Percentiles rank a stretch among this genome's conserved stretches.
Conservation (phyloP, 2,113 vertebrate genomes). For the Ciconia maguari region DNA sequence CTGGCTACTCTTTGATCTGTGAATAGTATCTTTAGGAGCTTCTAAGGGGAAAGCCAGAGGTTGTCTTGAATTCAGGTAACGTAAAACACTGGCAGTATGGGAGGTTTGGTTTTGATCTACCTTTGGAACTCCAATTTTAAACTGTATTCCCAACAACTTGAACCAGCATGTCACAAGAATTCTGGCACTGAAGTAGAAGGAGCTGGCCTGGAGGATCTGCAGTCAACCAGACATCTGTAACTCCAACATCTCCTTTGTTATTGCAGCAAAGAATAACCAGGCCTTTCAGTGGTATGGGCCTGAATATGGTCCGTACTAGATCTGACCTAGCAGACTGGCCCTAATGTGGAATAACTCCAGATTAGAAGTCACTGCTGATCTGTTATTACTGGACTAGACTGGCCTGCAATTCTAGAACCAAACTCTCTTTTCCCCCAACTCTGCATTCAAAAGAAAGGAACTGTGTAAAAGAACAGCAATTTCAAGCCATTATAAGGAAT, state of each 20-base stretch:
- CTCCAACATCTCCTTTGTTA: background rate
- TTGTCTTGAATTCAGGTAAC: background rate
- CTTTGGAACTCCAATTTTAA: background rate
- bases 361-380: background rate
- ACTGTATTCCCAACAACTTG: background rate
- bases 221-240: background rate
- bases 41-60: background rate
- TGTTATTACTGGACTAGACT: background rate
- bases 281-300: background rate
- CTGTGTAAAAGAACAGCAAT: background rate
- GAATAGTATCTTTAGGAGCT: background rate
- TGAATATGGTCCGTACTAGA: accelerated
- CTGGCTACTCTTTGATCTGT: constrained; percentile 32
- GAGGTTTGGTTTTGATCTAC: background rate
- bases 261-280: background rate
- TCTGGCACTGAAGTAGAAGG: background rate
- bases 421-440: background rate
- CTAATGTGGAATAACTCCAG: background rate
- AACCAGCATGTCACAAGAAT: background rate
- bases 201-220: background rate
- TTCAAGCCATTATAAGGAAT: background rate
- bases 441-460: background rate
- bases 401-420: background rate
- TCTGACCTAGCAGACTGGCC: background rate
- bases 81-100: background rate